Percentiles rank a stretch among this genome's conserved stretches.
phyloP scores from a whole-genome alignment of 2,113 vertebrate genomes.

The Hypanus sabinus region DNA sequence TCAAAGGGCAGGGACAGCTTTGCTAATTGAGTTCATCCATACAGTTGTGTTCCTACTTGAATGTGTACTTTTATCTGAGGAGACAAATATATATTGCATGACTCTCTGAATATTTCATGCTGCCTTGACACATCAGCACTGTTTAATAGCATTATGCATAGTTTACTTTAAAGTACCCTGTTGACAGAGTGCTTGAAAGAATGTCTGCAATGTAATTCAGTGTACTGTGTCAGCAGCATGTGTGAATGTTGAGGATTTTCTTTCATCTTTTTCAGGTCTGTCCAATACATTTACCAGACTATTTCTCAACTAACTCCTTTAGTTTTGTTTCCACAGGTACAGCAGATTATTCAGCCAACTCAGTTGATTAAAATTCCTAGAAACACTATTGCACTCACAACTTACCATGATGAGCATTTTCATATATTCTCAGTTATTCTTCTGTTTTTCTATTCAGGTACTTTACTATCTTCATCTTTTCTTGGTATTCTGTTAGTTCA shows the following conservation, averaged over 20 bases:
- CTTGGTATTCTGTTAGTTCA: too few species aligned
- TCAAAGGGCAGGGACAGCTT: not conserved
- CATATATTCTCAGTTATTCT: not conserved
- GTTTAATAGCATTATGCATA: not conserved
- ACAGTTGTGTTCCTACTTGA: not conserved
- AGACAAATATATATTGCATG: not conserved
- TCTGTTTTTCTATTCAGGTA: not conserved
- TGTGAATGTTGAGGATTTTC: not conserved
- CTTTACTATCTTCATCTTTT: too few species aligned
- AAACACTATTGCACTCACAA: not conserved
- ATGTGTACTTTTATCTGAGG: not conserved
- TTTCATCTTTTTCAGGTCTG: not conserved
- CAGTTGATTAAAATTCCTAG: not conserved
- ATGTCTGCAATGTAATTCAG: not conserved
- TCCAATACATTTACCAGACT: not conserved
- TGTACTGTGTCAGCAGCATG: not conserved
- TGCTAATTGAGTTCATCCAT: not conserved
- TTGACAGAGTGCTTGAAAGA: not conserved
- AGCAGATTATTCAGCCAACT: not conserved
- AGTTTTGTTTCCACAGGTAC: not conserved
- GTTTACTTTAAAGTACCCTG: not conserved
- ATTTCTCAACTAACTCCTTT: not conserved
- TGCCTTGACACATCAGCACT: not conserved
- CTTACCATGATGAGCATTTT: not conserved
- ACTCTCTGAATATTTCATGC: not conserved